A percentile compares a stretch with the other conserved stretches of the same genome.
Evolutionary conservation across 2,113 vertebrate species (phyloP).

Genomic region (Gadus macrocephalus): DNA sequence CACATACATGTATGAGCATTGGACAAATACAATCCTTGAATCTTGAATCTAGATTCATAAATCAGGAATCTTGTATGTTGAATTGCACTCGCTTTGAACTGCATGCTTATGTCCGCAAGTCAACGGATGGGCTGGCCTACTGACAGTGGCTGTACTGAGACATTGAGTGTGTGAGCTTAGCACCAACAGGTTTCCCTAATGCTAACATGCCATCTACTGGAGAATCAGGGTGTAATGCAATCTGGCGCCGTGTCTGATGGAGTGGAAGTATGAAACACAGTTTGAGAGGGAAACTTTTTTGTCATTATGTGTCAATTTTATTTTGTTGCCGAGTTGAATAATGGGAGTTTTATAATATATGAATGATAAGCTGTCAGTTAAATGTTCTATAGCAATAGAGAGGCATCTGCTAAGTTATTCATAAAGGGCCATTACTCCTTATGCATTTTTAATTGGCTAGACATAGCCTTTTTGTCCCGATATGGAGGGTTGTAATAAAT

Average conservation of each 20-base stretch:
- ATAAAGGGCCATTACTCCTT: slow-evolving; percentile 93
- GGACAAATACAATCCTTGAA: no score
- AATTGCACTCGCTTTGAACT: no score
- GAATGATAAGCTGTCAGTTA: background rate
- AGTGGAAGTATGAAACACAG: background rate
- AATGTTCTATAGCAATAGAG: slow-evolving; percentile 40
- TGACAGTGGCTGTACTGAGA: no score
- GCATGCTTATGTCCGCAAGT: no score
- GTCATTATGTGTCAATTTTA: background rate
- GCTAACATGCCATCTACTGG: slow-evolving; percentile 75
- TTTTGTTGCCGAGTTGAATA: background rate
- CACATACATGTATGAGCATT: no score
- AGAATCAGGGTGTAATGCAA: slow-evolving; percentile 32
- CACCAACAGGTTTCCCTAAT: slow-evolving; percentile 38
- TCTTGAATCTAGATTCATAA: no score
- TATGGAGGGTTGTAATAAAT: slow-evolving; percentile 92
- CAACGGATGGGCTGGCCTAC: no score
- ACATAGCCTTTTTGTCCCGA: slow-evolving; percentile 92
- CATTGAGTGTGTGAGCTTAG: no score
- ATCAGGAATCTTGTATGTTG: no score
- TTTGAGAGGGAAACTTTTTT: background rate
- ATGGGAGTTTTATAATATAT: no score
- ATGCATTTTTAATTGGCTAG: slow-evolving; percentile 93
- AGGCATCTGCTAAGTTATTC: slow-evolving; percentile 94
- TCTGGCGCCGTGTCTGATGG: background rate